Base-by-base conservation (phyloP, 2,888 invertebrate species). In the Oxyteleia sp. region DNA sequence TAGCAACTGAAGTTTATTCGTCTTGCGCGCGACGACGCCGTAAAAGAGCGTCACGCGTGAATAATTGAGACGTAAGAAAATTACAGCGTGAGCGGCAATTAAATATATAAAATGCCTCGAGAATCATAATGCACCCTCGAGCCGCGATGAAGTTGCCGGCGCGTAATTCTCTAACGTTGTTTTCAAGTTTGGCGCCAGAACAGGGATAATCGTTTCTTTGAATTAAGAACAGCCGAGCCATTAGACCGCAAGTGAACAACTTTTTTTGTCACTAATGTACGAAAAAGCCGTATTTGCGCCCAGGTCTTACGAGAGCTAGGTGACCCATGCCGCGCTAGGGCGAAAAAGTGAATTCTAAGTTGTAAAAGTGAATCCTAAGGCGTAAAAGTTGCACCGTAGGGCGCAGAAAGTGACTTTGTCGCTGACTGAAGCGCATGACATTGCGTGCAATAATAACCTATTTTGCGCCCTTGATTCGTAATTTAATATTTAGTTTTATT, bases 161-260 rank as follows among this genome's bases (percentile, higher is more conserved):
- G 32, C 61, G 51, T 64, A 74, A 74, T 64, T 74, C 18, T 23
- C 45, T 41, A 66, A 57, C 47, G 64, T 57, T 75, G 75, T 75
- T 75, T 75, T 35, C 75, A 64, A 49, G 35, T 74, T 63, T 10
- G 29, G 51, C 51, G 38, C 23, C n/a, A 71, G 47, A n/a, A 8
- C 16, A 10, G 23, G 15, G 18, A 20, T 49, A 75, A 66, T 68
- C 57, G 66, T 68, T 76, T 68, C 51, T 68, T 59, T 59, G 51
- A 59, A 76, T 74, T 74, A 74, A 63, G 51, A 72, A 49, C 29
- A 16, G 5, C 26, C 18, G 43, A 29, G 51, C 23, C 41, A 15
- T 43, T 51, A 51, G 51, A 49, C 29, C 49, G n/a, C 10, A 75
- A 59, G 57, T 41, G 16, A 49, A 41, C 38, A 66, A 63, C 61